Percentiles rank a stretch among this genome's conserved stretches.
phyloP scores from a whole-genome alignment of 1,140 invertebrate genomes.

The Bacillus rossius region DNA sequence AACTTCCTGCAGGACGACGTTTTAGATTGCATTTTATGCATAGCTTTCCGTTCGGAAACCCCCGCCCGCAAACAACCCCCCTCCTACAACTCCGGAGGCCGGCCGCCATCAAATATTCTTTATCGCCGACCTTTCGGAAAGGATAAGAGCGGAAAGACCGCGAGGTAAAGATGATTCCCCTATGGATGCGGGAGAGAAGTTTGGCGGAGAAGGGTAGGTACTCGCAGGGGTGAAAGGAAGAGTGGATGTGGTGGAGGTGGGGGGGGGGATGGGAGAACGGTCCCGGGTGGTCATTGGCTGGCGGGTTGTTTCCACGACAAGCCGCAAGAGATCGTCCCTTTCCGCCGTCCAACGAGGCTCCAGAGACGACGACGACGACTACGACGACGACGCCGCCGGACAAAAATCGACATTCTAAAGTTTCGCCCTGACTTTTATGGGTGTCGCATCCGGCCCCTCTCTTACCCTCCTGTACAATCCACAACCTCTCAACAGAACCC shows the following conservation, averaged over 20 bases:
- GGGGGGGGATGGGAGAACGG: no score
- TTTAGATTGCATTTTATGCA: slow-evolving; percentile 17
- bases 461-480: no score
- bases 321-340: no score
- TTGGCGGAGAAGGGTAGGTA: no score
- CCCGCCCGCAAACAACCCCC: not conserved
- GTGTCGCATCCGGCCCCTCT: no score
- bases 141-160: not conserved
- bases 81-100: not conserved
- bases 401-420: no score
- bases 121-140: slow-evolving; percentile 9
- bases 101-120: slow-evolving; percentile 15
- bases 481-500: no score
- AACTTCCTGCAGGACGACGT: slow-evolving; percentile 10
- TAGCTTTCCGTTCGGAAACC: slow-evolving; percentile 6
- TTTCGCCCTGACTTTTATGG: no score
- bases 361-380: no score
- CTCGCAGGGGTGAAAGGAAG: not conserved
- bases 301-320: no score
- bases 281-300: not conserved
- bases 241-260: not conserved
- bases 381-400: no score
- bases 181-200: not conserved
- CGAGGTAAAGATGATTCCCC: slow-evolving; percentile 5
- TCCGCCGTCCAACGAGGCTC: no score